Evolutionary conservation across 2,888 invertebrate species (phyloP), one percentile per base, ranked within the genome.

Genomic region (Yponomeuta plumbellus): DNA sequence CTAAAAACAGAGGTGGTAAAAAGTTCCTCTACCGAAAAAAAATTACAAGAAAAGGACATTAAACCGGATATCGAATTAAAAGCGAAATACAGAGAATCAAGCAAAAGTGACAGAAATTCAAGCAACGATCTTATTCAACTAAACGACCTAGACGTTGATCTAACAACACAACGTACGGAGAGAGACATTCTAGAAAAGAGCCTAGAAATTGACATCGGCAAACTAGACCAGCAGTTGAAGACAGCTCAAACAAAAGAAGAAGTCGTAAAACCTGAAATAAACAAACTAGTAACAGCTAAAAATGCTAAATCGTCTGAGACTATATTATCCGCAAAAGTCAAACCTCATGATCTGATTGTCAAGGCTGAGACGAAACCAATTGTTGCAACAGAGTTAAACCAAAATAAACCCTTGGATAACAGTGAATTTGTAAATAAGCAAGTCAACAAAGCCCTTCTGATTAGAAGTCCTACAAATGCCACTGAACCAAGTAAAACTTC

Each of bases 371-470:
- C 5, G 34, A 34, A 34, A 34, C 34, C 34, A 10, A 34, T 34
- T 34, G 8, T 34, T 34, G 34, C 8, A 34, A 34, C 34, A 34
- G 34, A 34, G 8, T 34, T 34, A 8, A 34, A 34, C 8, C 34
- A 34, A 34, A 34, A 34, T 34, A 34, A 34, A 34, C 34, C 34
- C 8, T 34, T 34, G 34, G 34, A 34, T 34, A 66, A 23, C n/a
- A 62, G n/a, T 61, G 61, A 57, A 23, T 56, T 66, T 57, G 39
- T 66, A n/a, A 56, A 26, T 44, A 59, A 61, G 61, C 40, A 61
- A 21, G 61, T 66, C n/a, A 66, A 21, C n/a, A 61, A 66, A 61
- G 66, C 66, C 17, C 22, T 66, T 23, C 17, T 56, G 13, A 57
- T 65, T 1, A 66, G 59, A 44, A 44, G 34, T 17, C 21, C 34